These are phyloP conservation scores for Calyptommatus sinebrachiatus DNA, from an alignment of 2,113 vertebrate genomes.

Conservation along the genomic window DNA sequence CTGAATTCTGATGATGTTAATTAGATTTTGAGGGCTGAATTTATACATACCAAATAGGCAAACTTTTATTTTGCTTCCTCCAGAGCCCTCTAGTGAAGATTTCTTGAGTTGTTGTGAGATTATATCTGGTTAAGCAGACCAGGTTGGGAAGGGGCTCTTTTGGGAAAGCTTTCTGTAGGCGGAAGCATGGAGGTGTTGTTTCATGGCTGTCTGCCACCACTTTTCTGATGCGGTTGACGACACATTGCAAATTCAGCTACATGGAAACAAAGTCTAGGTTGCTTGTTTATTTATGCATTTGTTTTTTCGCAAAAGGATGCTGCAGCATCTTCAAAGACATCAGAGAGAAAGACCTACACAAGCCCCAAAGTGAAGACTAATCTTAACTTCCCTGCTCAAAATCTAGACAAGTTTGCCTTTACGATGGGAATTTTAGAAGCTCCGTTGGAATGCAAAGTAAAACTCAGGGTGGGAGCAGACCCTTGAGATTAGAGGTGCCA, in stretches of 20 bases:
- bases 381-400: constrained; percentile 6
- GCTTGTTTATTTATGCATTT: constrained; percentile 29
- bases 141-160: constrained; percentile 17
- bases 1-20: neutral
- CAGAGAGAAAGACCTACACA: neutral
- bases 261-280: constrained; percentile 84
- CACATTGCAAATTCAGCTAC: constrained; percentile 95
- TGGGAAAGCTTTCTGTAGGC: constrained; percentile 84
- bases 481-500: too few relatives aligned
- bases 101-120: constrained; percentile 44
- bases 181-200: constrained; percentile 80
- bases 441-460: neutral
- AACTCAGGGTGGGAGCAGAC: neutral
- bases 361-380: neutral
- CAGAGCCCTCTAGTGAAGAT: constrained; percentile 54
- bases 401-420: constrained; percentile 11
- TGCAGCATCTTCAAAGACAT: constrained; percentile 71
- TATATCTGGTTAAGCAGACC: constrained; percentile 20
- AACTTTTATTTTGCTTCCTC: neutral
- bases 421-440: neutral
- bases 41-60: neutral
- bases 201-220: constrained; percentile 96
- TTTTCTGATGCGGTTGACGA: constrained; percentile 99
- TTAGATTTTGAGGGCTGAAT: neutral
- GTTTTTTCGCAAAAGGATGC: neutral